Base-by-base conservation (phyloP, 2,113 vertebrate genomes). In the Castor canadensis region DNA sequence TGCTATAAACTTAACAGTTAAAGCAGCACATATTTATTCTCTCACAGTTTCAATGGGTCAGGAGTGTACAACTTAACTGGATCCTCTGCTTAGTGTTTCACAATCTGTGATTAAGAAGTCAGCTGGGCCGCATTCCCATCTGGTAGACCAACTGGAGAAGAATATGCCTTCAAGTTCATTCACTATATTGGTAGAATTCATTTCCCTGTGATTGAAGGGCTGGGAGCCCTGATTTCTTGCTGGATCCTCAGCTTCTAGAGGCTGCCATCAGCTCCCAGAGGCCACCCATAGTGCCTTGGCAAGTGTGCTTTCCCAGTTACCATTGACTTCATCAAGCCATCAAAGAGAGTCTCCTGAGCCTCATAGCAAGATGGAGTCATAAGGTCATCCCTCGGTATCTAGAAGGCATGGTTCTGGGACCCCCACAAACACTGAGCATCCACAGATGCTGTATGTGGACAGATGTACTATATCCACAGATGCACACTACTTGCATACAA, bases 111-210 rank as follows among this genome's bases (percentile, higher is more conserved):
- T 83, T 69, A 54, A 93, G 45, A 13, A 58, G 43, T 88, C 52
- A 62, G 3, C 3, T 32, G 26, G 62, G 35, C 15, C 54, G 45
- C 6, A 12, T 79, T 92, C n/a, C 43, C 76, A 81, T 58, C 10
- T 86, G 60, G 47, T 38, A 6, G 38, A 47, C 26, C 43, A 47
- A 35, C 47, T 81, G 64, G 66, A 40, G 40, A 83, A 75, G 9
- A 83, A 75, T 47, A 8, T 92, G 38, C 22, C 58, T 96, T 92
- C 56, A 84, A 81, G 69, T 38, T 96, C 40, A 58, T 47, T 30
- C 17, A 52, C 10, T n/a, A 62, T 62, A 80, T 35, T 49, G 43
- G 87, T 56, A 87, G 75, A 67, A 64, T 73, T 85, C n/a, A 62
- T 49, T 81, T 96, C n/a, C 32, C 76, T 91, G 32, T 88, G 40